These are phyloP conservation scores for Euzetes globulus DNA, from an alignment of 2,888 invertebrate genomes.

Conservation along the genomic window DNA sequence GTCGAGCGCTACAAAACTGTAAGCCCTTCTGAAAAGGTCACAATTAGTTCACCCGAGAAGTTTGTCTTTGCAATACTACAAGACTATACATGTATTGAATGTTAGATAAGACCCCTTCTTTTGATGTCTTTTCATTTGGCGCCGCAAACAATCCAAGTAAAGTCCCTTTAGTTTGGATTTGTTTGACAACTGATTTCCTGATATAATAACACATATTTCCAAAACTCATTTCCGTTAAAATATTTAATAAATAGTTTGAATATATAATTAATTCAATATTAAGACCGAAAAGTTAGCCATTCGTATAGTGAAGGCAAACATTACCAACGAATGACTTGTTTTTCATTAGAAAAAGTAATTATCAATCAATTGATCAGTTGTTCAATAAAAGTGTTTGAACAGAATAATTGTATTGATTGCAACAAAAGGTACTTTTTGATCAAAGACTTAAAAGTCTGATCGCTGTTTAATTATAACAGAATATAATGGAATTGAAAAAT, in stretches of 20 bases:
- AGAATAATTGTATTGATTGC: too few relatives aligned
- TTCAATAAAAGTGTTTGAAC: background rate
- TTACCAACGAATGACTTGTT: too few relatives aligned
- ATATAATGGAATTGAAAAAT: background rate
- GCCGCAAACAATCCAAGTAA: background rate
- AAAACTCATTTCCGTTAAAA: background rate
- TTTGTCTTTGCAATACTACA: background rate
- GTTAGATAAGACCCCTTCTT: background rate
- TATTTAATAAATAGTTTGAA: background rate
- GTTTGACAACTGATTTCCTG: slow-evolving; percentile 22
- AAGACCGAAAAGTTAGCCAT: background rate
- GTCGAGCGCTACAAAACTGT: background rate
- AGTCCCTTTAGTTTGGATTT: background rate
- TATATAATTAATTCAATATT: slow-evolving; percentile 3
- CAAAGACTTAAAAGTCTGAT: too few relatives aligned
- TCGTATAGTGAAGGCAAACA: too few relatives aligned
- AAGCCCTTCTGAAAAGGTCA: background rate
- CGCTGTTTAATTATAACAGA: too few relatives aligned
- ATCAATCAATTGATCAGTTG: background rate
- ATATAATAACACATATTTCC: slow-evolving; percentile 21
- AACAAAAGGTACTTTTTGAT: too few relatives aligned
- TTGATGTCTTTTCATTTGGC: background rate
- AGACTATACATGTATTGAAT: slow-evolving; percentile 3
- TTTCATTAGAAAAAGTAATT: background rate
- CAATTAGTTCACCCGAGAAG: background rate